Evolutionary conservation across 1,140 invertebrate species (phyloP).

Genomic region (Aphaenogaster ashmeadi): DNA sequence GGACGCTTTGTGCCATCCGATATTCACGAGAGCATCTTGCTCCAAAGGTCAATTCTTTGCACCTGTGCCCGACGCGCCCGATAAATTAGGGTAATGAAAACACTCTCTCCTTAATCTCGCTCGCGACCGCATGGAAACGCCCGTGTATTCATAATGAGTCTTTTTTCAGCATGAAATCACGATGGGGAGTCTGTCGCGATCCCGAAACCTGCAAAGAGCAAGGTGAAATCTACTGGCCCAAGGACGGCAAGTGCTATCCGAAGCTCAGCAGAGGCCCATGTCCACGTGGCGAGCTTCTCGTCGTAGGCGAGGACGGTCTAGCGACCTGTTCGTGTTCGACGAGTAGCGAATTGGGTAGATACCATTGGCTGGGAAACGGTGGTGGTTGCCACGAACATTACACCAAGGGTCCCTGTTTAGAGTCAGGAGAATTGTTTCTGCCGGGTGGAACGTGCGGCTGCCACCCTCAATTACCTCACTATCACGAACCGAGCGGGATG

Average conservation of each 20-base stretch:
- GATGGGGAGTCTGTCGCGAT: constrained; percentile 91
- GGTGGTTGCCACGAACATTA: constrained; percentile 93
- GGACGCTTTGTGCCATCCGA: constrained; percentile 89
- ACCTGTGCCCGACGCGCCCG: constrained; percentile 87
- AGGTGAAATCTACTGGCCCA: constrained; percentile 91
- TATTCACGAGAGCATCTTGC: constrained; percentile 92
- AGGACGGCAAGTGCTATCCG: constrained; percentile 91
- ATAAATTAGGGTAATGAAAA: constrained; percentile 76
- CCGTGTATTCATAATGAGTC: not conserved
- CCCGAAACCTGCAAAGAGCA: constrained; percentile 88
- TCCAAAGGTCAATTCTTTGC: constrained; percentile 91
- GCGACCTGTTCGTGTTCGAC: constrained; percentile 88
- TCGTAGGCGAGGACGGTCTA: constrained; percentile 88
- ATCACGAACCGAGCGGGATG: constrained; percentile 89
- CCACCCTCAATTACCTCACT: constrained; percentile 90
- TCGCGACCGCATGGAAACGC: not conserved
- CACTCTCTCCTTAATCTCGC: not conserved
- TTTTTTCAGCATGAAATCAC: constrained; percentile 77
- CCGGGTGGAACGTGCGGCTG: constrained; percentile 92
- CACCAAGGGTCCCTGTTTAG: constrained; percentile 92
- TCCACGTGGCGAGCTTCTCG: constrained; percentile 90
- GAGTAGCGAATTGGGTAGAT: constrained; percentile 85
- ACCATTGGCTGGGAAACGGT: constrained; percentile 86
- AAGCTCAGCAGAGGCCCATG: constrained; percentile 91
- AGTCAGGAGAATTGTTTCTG: constrained; percentile 91